Percentiles rank a stretch among this genome's conserved stretches.
These are phyloP conservation scores for Augochlora pura DNA, from an alignment of 1,140 invertebrate genomes.

Conservation along the genomic window DNA sequence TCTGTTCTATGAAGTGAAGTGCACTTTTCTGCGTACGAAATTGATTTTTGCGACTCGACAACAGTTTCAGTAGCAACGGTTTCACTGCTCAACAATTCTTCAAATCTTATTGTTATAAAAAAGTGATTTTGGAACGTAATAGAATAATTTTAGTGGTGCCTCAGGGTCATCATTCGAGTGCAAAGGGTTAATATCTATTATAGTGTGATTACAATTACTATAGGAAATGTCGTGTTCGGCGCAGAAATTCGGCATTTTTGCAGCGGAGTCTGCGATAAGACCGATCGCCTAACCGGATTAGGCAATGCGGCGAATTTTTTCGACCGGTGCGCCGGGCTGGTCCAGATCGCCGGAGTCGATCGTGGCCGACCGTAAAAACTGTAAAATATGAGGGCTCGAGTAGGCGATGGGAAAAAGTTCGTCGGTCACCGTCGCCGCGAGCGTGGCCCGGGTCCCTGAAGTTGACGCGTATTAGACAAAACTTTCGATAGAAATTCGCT, in stretches of 20 bases:
- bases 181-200: no score
- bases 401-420: background rate
- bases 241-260: background rate
- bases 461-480: background rate
- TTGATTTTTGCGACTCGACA: no score
- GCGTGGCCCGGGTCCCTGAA: background rate
- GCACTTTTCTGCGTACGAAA: no score
- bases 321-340: background rate
- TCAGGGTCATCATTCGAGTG: no score
- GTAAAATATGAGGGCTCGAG: constrained; percentile 1
- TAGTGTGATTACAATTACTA: no score
- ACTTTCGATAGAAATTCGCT: background rate
- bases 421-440: background rate
- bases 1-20: no score
- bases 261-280: background rate
- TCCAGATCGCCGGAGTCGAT: background rate
- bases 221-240: no score
- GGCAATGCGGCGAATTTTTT: background rate
- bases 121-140: no score
- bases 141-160: no score
- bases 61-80: no score
- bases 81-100: no score
- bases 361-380: background rate
- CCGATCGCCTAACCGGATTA: background rate
- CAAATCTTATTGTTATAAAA: no score